Conservation (phyloP, 1,140 invertebrate species). For the Nasonia giraulti region DNA sequence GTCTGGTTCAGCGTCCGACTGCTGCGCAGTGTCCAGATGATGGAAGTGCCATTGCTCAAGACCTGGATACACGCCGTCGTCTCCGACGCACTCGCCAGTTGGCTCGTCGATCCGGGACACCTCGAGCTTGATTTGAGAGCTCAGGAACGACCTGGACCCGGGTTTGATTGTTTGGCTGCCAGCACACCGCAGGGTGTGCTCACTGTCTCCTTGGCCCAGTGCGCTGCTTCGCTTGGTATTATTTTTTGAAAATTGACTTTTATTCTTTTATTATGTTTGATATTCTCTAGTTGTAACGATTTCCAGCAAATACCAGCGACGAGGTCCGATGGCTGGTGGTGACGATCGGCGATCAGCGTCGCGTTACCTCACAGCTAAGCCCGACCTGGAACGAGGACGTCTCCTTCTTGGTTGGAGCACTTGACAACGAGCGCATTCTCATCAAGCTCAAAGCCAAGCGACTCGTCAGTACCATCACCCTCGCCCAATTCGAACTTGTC, state of each 20-base stretch:
- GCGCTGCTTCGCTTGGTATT: conserved; percentile 43
- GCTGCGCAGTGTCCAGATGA: conserved; percentile 74
- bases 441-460: conserved; percentile 75
- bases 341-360: conserved; percentile 70
- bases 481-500: conserved; percentile 73
- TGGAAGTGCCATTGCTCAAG: conserved; percentile 77
- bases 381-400: conserved; percentile 73
- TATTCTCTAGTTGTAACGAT: too few species aligned
- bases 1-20: conserved; percentile 77
- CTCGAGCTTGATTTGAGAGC: conserved; percentile 73
- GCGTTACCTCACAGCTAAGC: conserved; percentile 68
- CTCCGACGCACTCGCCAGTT: conserved; percentile 75
- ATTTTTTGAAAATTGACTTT: conserved; percentile 2
- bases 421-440: conserved; percentile 72
- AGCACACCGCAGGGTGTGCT: conserved; percentile 73
- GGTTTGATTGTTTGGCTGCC: conserved; percentile 57
- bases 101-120: conserved; percentile 76
- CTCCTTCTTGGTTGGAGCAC: conserved; percentile 74
- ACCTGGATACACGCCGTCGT: conserved; percentile 77
- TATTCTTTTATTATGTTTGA: too few species aligned
- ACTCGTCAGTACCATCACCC: conserved; percentile 74
- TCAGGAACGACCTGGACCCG: conserved; percentile 70
- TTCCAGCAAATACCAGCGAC: conserved; percentile 52
- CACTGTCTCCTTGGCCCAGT: conserved; percentile 67
- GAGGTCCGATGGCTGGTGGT: conserved; percentile 72